Percentiles rank a stretch among this genome's conserved stretches.
These are phyloP conservation scores for Apus apus DNA, from an alignment of 2,113 vertebrate genomes.

Conservation along the genomic window DNA sequence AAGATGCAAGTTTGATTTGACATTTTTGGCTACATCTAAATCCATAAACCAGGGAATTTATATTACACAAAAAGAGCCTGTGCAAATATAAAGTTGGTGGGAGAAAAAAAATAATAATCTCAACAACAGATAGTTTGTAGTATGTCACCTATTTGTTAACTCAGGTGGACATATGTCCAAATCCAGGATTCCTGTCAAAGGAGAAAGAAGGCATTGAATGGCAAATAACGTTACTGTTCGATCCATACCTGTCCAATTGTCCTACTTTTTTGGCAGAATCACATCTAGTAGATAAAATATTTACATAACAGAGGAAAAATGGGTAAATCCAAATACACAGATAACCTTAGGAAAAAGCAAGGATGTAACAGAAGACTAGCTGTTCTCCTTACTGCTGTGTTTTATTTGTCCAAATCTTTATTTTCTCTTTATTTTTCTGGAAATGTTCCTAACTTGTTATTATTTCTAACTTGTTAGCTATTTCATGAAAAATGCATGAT, in stretches of 20 bases:
- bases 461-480: background rate
- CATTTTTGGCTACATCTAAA: background rate
- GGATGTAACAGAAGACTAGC: background rate
- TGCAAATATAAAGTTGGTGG: background rate
- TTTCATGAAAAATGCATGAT: background rate
- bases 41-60: background rate
- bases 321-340: background rate
- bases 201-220: background rate
- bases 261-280: background rate
- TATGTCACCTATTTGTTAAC: background rate
- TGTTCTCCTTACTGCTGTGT: background rate
- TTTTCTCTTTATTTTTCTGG: background rate
- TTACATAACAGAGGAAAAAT: background rate
- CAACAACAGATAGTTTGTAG: background rate
- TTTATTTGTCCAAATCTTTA: background rate
- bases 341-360: background rate
- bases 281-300: background rate
- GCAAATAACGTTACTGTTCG: background rate
- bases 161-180: background rate
- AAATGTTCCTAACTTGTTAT: background rate
- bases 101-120: background rate
- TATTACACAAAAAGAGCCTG: background rate
- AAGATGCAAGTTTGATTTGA: background rate
- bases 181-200: background rate
- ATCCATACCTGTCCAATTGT: background rate